Base-by-base conservation (phyloP, 1,140 invertebrate genomes). In the Drosophila gunungcola region DNA sequence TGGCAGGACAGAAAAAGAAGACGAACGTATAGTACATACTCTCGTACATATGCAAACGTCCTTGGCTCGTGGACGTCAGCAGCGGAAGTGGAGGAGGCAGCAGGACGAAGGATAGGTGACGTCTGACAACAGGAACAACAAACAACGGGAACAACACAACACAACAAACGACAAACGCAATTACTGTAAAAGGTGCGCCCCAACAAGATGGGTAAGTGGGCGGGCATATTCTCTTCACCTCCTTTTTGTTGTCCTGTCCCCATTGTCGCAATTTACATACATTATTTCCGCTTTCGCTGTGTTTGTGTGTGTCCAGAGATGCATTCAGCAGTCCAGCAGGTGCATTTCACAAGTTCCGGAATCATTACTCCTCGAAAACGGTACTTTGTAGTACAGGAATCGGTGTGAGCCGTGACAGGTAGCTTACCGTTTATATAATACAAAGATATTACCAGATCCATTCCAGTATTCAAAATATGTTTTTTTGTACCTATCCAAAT, bases 121-220 rank as follows among this genome's bases (percentile, higher is more conserved):
- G 62, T 64, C 41, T 41, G 38, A 25, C 29, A 32, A 32, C 29
- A 32, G 29, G 29, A 41, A 53, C 58, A 53, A 41, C 29, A 49
- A 12, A 34, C 32, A 61, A 32, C 48, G 25, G 53, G 61, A 60
- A 45, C 45, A 13, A 13, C 12, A 41, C 57, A 51, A 45, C 27
- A 51, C 55, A 21, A 54, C 58, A 74, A 46, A 48, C 55, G 75
- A 69, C 48, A 48, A 76, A 67, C 52, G 69, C 55, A 83, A 73
- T 75, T 75, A 65, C 16, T 38, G 73, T 65, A 68, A 67, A 85
- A 55, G 78, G 73, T 81, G 82, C 74, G 78, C 78, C 78, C 68
- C 45, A 77, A 78, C 16, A 88, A 81, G 78, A 86, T 86, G 82
- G 82, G 82, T 86, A 86, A 86, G 82, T 86, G 70, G 57, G 82